Evolutionary conservation across 1,140 invertebrate genomes (phyloP).

Genomic region (Melanaphis sacchari): DNA sequence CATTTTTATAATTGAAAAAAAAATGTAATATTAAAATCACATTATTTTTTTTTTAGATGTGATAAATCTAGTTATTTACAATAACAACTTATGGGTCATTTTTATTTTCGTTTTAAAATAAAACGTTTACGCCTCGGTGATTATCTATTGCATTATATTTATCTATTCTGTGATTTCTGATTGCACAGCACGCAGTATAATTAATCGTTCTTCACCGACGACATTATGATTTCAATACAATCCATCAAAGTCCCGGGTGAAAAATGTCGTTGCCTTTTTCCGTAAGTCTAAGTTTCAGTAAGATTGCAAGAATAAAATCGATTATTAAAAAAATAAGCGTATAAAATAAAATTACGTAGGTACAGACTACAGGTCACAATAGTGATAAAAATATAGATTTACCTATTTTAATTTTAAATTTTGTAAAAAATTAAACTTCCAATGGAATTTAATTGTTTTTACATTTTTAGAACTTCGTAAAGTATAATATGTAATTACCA

Average conservation of each 20-base stretch:
- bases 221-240: constrained; percentile 55
- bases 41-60: not conserved
- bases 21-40: not conserved
- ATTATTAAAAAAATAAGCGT: not conserved
- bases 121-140: not conserved
- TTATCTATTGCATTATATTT: constrained; percentile 12
- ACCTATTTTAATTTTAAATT: not conserved
- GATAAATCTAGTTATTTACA: not conserved
- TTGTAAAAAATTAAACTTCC: not conserved
- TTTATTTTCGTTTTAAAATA: not conserved
- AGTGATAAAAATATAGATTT: not conserved
- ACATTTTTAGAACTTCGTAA: not conserved
- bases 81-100: not conserved
- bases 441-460: not conserved
- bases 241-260: constrained; percentile 53
- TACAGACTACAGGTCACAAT: not conserved
- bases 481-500: not conserved
- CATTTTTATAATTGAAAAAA: too few species aligned
- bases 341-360: not conserved
- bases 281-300: not conserved
- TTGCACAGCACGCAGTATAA: constrained; percentile 18
- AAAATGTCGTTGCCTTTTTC: constrained; percentile 44
- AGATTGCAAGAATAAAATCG: not conserved
- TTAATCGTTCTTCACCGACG: constrained; percentile 30
- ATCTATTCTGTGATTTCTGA: constrained; percentile 39